Percentiles rank a stretch among this genome's conserved stretches.
phyloP scores from a whole-genome alignment of 1,140 invertebrate genomes.

The Eupeodes corollae region DNA sequence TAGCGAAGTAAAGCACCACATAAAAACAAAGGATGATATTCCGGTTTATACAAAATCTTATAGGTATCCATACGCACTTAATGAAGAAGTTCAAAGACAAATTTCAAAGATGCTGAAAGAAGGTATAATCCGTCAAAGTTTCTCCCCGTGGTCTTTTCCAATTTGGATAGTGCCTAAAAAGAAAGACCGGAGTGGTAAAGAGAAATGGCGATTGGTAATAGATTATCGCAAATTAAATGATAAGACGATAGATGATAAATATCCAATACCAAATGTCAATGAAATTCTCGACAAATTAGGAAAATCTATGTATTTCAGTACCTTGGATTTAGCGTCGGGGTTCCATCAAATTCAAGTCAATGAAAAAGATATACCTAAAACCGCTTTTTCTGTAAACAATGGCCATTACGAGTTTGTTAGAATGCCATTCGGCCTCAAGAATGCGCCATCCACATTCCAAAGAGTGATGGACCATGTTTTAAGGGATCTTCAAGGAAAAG shows the following conservation, averaged over 20 bases:
- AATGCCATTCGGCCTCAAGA: too few species aligned
- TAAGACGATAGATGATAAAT: constrained; percentile 37
- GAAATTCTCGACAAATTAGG: constrained; percentile 34
- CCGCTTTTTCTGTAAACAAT: constrained; percentile 29
- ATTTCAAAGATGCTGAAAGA: constrained; percentile 17
- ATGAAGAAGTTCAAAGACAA: too few species aligned
- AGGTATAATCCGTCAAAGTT: constrained; percentile 7
- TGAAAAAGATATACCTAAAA: constrained; percentile 28
- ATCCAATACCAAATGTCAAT: constrained; percentile 40
- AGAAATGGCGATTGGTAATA: constrained; percentile 24
- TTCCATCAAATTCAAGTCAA: constrained; percentile 40
- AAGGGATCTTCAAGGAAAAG: constrained; percentile 3
- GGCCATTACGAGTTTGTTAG: too few species aligned
- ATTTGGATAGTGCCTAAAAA: constrained; percentile 13
- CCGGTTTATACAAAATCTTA: constrained; percentile 16
- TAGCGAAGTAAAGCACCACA: constrained; percentile 18
- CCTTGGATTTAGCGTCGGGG: constrained; percentile 36
- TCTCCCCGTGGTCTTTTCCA: constrained; percentile 7
- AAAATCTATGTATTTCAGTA: constrained; percentile 30
- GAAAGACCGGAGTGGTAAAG: constrained; percentile 10
- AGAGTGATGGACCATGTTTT: too few species aligned
- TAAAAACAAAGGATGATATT: constrained; percentile 7
- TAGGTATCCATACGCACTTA: constrained; percentile 17
- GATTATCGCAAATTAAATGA: constrained; percentile 37
- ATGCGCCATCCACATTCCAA: too few species aligned